phyloP scores from a whole-genome alignment of 2,113 vertebrate genomes.

The Brachionichthys hirsutus region DNA sequence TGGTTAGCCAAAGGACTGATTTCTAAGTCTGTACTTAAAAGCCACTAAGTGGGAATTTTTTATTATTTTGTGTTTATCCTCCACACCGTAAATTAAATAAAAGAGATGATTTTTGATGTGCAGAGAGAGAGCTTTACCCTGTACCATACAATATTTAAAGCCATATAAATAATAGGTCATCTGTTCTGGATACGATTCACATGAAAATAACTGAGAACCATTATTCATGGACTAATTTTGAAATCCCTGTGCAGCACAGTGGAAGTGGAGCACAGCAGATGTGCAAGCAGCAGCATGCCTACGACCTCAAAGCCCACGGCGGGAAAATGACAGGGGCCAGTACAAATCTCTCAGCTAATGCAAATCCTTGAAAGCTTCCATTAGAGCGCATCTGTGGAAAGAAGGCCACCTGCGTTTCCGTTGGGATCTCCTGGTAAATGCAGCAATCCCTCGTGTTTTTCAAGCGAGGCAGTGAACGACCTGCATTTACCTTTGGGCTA shows the following conservation, averaged over 20 bases:
- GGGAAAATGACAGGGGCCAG: not conserved
- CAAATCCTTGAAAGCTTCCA: constrained; percentile 10
- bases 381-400: constrained; percentile 1
- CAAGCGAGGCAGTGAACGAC: not conserved
- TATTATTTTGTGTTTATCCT: too few species aligned
- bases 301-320: not conserved
- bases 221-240: not conserved
- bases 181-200: too few species aligned
- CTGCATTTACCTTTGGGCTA: not conserved
- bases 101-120: too few species aligned
- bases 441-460: not conserved
- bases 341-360: not conserved
- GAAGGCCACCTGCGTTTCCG: not conserved
- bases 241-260: not conserved
- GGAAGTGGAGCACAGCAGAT: not conserved
- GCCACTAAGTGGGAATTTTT: too few species aligned
- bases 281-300: constrained; percentile 1
- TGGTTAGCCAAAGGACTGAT: too few species aligned
- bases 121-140: too few species aligned
- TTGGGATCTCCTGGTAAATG: not conserved
- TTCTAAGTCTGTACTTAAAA: too few species aligned
- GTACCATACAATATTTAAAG: too few species aligned
- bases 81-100: too few species aligned
- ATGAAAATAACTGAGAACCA: not conserved
- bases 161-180: too few species aligned